These are phyloP conservation scores for Lamellibrachia luymesi DNA, from an alignment of 1,140 invertebrate genomes.

Conservation along the genomic window DNA sequence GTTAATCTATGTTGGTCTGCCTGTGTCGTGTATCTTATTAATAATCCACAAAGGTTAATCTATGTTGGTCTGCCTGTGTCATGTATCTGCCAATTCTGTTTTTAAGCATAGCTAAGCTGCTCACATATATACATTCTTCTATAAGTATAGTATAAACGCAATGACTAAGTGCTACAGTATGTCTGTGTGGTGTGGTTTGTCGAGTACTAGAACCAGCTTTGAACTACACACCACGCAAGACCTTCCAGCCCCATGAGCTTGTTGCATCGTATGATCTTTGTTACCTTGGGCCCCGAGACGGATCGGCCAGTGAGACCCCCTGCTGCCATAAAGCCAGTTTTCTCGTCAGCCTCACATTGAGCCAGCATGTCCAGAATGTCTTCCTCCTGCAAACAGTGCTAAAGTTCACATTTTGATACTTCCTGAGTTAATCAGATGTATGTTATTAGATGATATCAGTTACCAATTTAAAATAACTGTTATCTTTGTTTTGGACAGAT, in stretches of 20 bases:
- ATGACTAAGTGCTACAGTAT: background rate
- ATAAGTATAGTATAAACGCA: background rate
- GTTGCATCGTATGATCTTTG: background rate
- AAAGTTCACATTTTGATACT: slow-evolving; percentile 11
- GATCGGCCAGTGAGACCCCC: slow-evolving; percentile 7
- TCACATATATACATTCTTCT: background rate
- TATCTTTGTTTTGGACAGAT: too few relatives aligned
- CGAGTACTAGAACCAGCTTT: background rate
- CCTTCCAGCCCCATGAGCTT: background rate
- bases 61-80: too few relatives aligned
- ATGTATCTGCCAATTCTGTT: too few relatives aligned
- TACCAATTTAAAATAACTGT: background rate
- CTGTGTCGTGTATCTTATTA: too few relatives aligned
- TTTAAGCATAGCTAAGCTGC: too few relatives aligned
- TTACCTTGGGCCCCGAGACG: slow-evolving; percentile 44
- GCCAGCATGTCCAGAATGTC: slow-evolving; percentile 53
- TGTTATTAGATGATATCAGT: background rate
- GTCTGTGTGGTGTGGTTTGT: background rate
- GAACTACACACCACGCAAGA: background rate
- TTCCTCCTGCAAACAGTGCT: slow-evolving; percentile 41
- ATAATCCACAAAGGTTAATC: too few relatives aligned
- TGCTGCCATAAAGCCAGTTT: background rate
- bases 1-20: too few relatives aligned
- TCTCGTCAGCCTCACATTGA: slow-evolving; percentile 52
- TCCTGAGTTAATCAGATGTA: background rate